Conservation (phyloP, 2,888 invertebrate genomes). For the Merodon equestris region DNA sequence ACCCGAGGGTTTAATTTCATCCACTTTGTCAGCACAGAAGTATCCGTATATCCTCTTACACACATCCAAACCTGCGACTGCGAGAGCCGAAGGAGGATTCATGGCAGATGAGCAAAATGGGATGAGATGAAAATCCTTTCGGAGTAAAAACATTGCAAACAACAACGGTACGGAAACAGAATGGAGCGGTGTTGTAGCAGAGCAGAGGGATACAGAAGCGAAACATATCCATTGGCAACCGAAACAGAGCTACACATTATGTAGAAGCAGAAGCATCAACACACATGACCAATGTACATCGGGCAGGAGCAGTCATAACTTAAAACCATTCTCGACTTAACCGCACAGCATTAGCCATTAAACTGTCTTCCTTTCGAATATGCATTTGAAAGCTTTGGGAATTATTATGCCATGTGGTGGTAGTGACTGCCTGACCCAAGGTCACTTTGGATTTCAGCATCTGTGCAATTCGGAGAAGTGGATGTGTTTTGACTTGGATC, state of each 20-base stretch:
- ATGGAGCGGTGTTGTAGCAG: too few relatives aligned
- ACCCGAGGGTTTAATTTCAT: constrained; percentile 64
- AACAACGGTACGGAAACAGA: constrained; percentile 34
- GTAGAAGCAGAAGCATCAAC: not conserved
- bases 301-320: constrained; percentile 62
- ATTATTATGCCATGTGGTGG: constrained; percentile 63
- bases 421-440: constrained; percentile 64
- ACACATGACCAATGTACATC: constrained; percentile 7
- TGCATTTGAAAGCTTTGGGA: constrained; percentile 64
- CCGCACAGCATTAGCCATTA: constrained; percentile 67
- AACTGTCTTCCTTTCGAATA: constrained; percentile 54
- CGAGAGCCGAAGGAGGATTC: not conserved
- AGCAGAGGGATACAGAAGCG: too few relatives aligned
- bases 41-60: constrained; percentile 30
- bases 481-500: constrained; percentile 44
- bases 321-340: constrained; percentile 66
- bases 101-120: constrained; percentile 31
- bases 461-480: constrained; percentile 47
- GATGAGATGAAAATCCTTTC: constrained; percentile 40
- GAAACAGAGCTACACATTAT: too few relatives aligned
- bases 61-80: not conserved
- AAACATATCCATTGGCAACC: too few relatives aligned
- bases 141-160: constrained; percentile 45
- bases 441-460: constrained; percentile 53
- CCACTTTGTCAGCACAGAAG: constrained; percentile 57